Percentiles rank a stretch among this genome's conserved stretches.
phyloP scores from a whole-genome alignment of 1,140 invertebrate species.

The Xylocopa sonorina region DNA sequence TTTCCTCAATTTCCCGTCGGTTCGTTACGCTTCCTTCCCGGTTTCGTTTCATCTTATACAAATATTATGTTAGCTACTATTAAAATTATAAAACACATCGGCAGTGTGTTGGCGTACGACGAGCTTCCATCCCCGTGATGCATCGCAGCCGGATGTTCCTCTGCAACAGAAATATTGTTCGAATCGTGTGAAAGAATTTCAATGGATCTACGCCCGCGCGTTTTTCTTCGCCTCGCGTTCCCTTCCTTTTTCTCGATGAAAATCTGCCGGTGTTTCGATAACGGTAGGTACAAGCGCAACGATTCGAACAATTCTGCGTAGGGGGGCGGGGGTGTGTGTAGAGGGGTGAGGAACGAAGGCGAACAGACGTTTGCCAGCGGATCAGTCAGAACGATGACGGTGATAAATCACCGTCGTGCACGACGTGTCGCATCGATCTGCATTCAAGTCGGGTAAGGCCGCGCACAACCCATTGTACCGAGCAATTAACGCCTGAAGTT shows the following conservation, averaged over 20 bases:
- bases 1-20: conserved; percentile 2
- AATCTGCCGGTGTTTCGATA: not conserved
- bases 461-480: conserved; percentile 41
- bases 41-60: conserved; percentile 67
- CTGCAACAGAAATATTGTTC: conserved; percentile 72
- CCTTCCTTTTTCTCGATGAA: not conserved
- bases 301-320: conserved; percentile 24
- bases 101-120: conserved; percentile 60
- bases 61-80: conserved; percentile 71
- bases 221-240: too few relatives aligned
- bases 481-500: conserved; percentile 58
- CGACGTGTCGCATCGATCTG: conserved; percentile 44
- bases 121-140: conserved; percentile 79
- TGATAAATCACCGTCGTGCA: conserved; percentile 59
- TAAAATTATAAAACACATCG: conserved; percentile 73
- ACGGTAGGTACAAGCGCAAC: not conserved
- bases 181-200: not conserved
- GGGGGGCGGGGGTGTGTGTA: too few relatives aligned
- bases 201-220: not conserved
- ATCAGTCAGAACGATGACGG: conserved; percentile 59
- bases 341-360: conserved; percentile 25
- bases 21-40: not conserved
- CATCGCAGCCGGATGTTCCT: conserved; percentile 82
- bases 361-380: conserved; percentile 33
- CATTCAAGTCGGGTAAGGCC: conserved; percentile 40